Base-by-base conservation (phyloP, 2,888 invertebrate species). In the Resseliella maxima region DNA sequence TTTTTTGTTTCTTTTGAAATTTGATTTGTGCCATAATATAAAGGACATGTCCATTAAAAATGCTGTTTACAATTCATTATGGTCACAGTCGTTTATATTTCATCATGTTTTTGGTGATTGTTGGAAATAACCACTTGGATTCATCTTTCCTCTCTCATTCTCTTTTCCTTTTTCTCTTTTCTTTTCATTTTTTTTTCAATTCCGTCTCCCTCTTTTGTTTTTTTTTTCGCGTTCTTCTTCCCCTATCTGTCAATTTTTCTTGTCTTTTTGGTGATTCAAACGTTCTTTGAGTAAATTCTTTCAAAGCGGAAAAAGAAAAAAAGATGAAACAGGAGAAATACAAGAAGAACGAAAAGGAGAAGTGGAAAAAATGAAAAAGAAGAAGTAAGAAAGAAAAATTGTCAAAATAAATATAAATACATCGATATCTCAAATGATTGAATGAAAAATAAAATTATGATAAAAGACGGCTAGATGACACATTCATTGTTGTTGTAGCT, bases 11-110 rank as follows among this genome's bases (percentile, higher is more conserved):
- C 3, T 6, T 24, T 3, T 64, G n/a, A 12, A 41, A 83, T 38
- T 41, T 24, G 83, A n/a, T 10, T 83, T 38, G 38, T 38, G 38
- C 15, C 31, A 31, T 35, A 72, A 31, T 31, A 41, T 38, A n/a
- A 38, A 85, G 85, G 85, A 46, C 85, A 85, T 45, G 45, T 85
- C 85, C 85, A 85, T 85, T 85, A 46, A 85, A 85, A 45, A 1
- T 41, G 85, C 15, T 85, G 24, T 85, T 85, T 85, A 85, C 45
- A 85, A 21, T 85, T 85, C 85, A 85, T 85, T 85, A 85, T 45
- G n/a, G 83, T 38, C 41, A n/a, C 38, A 38, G 38, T 38, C 38
- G n/a, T 83, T 83, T 83, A n/a, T 83, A 38, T 72, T 72, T 72
- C 83, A 38, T 83, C 38, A 27, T 36, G 83, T 24, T 72, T 72